Conservation (phyloP, 2,113 vertebrate species). For the Coptodon bakossiorum region DNA sequence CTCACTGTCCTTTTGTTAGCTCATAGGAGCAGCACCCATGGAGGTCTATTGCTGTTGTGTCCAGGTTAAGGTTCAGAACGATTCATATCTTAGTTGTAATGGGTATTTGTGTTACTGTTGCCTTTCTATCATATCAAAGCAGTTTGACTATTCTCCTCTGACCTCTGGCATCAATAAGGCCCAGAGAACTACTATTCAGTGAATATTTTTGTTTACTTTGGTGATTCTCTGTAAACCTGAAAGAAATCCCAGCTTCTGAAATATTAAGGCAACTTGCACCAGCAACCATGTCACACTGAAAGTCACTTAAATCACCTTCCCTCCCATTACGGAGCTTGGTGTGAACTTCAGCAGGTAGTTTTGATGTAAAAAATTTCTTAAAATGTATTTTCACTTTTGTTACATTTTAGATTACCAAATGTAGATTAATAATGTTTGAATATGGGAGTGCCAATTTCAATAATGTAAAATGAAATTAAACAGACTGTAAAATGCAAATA, state of each 20-base stretch:
- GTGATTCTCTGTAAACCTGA: neutral
- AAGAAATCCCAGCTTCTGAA: neutral
- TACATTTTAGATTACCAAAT: neutral
- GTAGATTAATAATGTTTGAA: neutral
- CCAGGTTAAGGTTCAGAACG: neutral
- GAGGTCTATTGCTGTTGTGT: neutral
- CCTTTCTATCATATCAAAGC: neutral
- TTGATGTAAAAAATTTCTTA: neutral
- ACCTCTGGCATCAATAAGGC: neutral
- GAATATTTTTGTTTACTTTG: neutral
- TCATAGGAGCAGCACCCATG: neutral
- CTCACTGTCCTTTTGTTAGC: neutral
- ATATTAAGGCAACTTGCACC: accelerated
- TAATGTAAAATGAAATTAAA: neutral
- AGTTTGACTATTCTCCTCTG: neutral
- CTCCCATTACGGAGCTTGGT: neutral
- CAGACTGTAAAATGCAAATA: neutral
- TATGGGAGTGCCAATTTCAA: neutral
- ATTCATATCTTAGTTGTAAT: neutral
- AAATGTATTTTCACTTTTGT: neutral
- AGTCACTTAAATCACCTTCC: accelerated
- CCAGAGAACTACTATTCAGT: neutral
- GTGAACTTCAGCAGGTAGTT: neutral
- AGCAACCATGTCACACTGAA: neutral
- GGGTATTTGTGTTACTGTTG: neutral